phyloP scores from a whole-genome alignment of 1,140 invertebrate species.

The Mamestra configurata region DNA sequence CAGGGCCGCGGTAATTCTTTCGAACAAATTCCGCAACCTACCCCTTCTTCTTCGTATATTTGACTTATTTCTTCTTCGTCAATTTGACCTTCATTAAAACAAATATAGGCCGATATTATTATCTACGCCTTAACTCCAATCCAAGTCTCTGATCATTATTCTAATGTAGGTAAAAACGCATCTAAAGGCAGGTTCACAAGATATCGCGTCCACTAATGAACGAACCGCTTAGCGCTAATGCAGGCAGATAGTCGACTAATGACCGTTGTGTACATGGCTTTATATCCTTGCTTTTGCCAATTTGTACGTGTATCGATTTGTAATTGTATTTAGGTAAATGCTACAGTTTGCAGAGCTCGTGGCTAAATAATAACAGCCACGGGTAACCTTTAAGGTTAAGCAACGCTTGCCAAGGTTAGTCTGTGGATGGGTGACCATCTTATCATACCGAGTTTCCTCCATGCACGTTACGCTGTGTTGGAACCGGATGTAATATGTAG shows the following conservation, averaged over 20 bases:
- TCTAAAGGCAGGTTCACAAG: conserved; percentile 10
- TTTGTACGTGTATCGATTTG: conserved; percentile 30
- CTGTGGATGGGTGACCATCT: neutral
- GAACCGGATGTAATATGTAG: neutral
- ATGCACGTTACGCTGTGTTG: no score
- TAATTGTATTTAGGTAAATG: neutral
- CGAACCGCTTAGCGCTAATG: conserved; percentile 36
- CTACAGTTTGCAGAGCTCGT: no score
- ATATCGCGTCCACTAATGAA: conserved; percentile 25
- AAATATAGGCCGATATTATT: neutral
- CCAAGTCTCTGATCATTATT: neutral
- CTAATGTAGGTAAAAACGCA: neutral
- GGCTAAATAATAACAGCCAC: neutral
- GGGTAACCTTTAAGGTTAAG: neutral
- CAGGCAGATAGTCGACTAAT: conserved; percentile 35
- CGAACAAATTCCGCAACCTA: no score
- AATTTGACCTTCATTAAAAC: no score
- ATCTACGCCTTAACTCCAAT: neutral
- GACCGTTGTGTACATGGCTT: conserved; percentile 21
- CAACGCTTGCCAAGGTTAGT: neutral
- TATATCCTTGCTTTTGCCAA: neutral
- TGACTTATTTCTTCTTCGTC: no score
- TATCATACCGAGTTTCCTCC: no score
- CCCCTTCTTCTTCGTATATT: no score
- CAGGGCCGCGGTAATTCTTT: no score